Base-by-base conservation (phyloP, 92 coral and sea anemone genomes). In the Paragorgia papillata region DNA sequence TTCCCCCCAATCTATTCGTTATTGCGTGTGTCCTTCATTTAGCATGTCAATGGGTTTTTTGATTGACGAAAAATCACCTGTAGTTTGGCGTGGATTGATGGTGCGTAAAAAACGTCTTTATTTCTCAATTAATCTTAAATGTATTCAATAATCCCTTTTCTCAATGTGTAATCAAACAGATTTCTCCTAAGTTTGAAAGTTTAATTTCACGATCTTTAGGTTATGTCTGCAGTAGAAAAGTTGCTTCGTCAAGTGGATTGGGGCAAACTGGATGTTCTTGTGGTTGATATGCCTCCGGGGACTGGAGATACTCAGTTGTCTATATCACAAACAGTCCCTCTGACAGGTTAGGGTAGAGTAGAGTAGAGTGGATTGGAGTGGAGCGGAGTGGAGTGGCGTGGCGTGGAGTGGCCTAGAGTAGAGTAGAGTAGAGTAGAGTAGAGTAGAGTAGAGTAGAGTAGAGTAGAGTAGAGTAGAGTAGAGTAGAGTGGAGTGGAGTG, bases 231-330 rank as follows among this genome's bases (percentile, higher is more conserved):
- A 2, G 55, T 95, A 33, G 95, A 95, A 80, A 95, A 87, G 60
- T 79, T 95, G n/a, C 81, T 95, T 18, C 97, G 96, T 18, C 97
- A 95, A 55, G 99, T 95, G 65, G 97, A 92, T 57, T 95, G 99
- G 99, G 99, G 95, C 30, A 80, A 84, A 21, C 87, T 95, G 7
- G 99, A 95, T 77, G 78, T 95, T 15, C 82, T 95, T 33, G 90
- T 95, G 76, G 82, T 95, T 83, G 99, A 95, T 89, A 95, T 95
- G 99, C 99, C 99, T 2, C 99, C 99, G 49, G 99, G 99, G 46
- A 95, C 99, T 44, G 99, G 99, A 19, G 99, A 95, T 83, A 95
- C 96, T 37, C 99, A 95, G 90, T 56, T 95, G 65, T 95, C 99
- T 0, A 89, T 95, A 80, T 95, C 99, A 73, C 99, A 95, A 66